A percentile compares a stretch with the other conserved stretches of the same genome.
These are phyloP conservation scores for Danio jaintianensis DNA, from an alignment of 2,797 vertebrate genomes.

Conservation along the genomic window DNA sequence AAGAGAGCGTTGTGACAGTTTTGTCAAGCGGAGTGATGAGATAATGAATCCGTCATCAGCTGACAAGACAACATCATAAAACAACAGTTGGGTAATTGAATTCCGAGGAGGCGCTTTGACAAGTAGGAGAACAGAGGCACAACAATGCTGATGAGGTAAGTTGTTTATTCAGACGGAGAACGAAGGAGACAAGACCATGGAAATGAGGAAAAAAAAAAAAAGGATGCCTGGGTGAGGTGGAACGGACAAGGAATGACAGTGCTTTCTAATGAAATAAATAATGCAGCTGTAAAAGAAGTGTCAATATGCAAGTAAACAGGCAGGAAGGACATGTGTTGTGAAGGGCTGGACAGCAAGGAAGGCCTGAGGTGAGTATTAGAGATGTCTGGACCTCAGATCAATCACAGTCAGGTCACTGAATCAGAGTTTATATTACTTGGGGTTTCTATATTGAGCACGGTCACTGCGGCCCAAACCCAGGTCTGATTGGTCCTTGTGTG, in stretches of 20 bases:
- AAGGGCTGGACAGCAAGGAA: background rate
- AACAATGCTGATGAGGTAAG: slow-evolving; percentile 67
- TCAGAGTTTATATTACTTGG: too few species aligned
- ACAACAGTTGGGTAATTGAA: slow-evolving; percentile 80
- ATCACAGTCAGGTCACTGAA: background rate
- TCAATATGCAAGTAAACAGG: slow-evolving; percentile 65
- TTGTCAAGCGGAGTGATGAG: slow-evolving; percentile 75
- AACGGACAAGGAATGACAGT: slow-evolving; percentile 69
- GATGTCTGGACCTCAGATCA: background rate
- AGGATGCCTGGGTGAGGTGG: slow-evolving; percentile 53
- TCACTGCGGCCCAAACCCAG: too few species aligned
- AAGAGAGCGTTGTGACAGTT: slow-evolving; percentile 53
- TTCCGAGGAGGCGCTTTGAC: slow-evolving; percentile 71
- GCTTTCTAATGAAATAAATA: slow-evolving; percentile 77
- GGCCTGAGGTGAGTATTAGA: background rate
- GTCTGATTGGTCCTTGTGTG: too few species aligned
- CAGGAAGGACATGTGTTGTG: slow-evolving; percentile 60
- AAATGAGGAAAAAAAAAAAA: slow-evolving; percentile 43
- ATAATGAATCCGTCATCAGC: slow-evolving; percentile 81
- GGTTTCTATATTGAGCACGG: too few species aligned
- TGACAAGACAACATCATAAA: slow-evolving; percentile 80
- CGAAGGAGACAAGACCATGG: slow-evolving; percentile 35
- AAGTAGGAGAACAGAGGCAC: slow-evolving; percentile 64
- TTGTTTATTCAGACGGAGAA: slow-evolving; percentile 67
- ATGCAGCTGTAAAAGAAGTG: slow-evolving; percentile 76